Conservation (phyloP, 2,888 invertebrate species). For the Watsonalla cultraria region DNA sequence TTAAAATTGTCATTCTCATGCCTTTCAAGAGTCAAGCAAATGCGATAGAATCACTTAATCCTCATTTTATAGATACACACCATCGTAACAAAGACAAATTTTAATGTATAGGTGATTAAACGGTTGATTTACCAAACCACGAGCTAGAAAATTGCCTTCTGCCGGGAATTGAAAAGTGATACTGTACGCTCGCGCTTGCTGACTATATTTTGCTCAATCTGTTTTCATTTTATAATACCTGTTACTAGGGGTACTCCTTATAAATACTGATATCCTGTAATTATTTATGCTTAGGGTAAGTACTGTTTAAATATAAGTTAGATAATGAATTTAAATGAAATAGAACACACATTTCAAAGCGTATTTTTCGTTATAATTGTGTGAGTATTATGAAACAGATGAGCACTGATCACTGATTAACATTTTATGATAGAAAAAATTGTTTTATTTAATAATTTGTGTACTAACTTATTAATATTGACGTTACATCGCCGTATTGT, state of each 20-base stretch:
- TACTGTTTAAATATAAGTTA: too few species aligned
- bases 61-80: slow-evolving; percentile 33
- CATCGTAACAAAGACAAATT: slow-evolving; percentile 50
- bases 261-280: slow-evolving; percentile 18
- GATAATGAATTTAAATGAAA: too few species aligned
- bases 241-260: slow-evolving; percentile 41
- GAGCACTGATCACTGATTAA: too few species aligned
- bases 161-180: slow-evolving; percentile 38
- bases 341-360: neutral
- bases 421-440: too few species aligned
- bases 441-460: too few species aligned
- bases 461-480: too few species aligned
- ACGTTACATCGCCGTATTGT: too few species aligned
- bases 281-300: too few species aligned
- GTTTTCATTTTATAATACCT: slow-evolving; percentile 42
- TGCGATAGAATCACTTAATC: slow-evolving; percentile 28
- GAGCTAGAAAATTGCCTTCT: slow-evolving; percentile 45
- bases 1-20: too few species aligned
- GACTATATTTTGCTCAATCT: slow-evolving; percentile 54
- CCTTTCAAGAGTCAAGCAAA: too few species aligned
- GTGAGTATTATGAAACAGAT: too few species aligned
- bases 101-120: slow-evolving; percentile 61
- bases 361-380: neutral
- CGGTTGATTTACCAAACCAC: slow-evolving; percentile 48
- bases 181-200: slow-evolving; percentile 45